Base-by-base conservation (phyloP, 2,888 invertebrate species). In the Dichetophora obliterata region DNA sequence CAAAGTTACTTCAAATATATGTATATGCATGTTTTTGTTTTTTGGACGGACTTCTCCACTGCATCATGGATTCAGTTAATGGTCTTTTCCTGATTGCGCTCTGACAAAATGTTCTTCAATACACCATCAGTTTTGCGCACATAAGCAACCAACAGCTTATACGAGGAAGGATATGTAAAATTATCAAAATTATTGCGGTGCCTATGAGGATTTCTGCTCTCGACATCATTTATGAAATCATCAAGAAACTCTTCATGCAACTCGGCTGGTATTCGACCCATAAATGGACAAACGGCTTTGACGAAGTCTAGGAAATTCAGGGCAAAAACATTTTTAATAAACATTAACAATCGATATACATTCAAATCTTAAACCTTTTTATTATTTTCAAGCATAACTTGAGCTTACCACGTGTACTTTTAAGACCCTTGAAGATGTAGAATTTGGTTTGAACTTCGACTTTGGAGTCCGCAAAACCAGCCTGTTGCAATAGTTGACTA, bases 201-300 rank as follows among this genome's bases (percentile, higher is more conserved):
- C 48, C 71, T 59, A 90, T 86, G 66, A 27, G 86, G 72, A 5
- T 86, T 84, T 83, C 86, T 84, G 0, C 82, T 82, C 9, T 81
- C 78, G 0, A 85, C 84, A 11, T 82, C 91, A 1, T 89, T 87
- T 5, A 92, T 83, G 76, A 93, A 91, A 82, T 94, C 94, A 24
- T 91, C 89, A n/a, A 92, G 88, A 84, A 92, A 95, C 8, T 92
- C 91, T 3, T 92, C 91, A 57, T 91, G 91, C 27, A 92, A 84
- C 1, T 91, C 94, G 93, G 88, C 85, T 0, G 94, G 92, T 69
- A 95, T 92, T 65, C 91, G 90, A 8, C 90, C 89, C 75, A 93
- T 84, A 84, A 94, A 95, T 0, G 95, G 95, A 84, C 93, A 94
- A 3, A 95, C 92, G 0, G 95, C 94, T 78, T 90, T 89, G 0